A percentile compares a stretch with the other conserved stretches of the same genome.
Evolutionary conservation across 2,888 invertebrate species (phyloP).

Genomic region (Drosophila subsilvestris): DNA sequence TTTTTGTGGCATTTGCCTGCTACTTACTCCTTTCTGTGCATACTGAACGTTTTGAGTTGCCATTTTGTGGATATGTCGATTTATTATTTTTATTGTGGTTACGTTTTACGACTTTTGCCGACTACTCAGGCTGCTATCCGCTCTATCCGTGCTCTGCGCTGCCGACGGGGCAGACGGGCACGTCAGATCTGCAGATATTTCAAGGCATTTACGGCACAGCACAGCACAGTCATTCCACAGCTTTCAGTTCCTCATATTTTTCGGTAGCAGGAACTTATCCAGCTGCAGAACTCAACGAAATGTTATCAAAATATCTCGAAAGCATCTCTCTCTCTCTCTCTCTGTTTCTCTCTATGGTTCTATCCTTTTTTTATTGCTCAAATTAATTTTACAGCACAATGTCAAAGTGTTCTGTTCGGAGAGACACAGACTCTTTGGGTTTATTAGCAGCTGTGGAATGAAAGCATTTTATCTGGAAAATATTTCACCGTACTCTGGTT

Average conservation of each 20-base stretch:
- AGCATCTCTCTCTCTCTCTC: constrained; percentile 20
- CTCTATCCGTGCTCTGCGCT: constrained; percentile 17
- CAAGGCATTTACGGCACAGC: constrained; percentile 55
- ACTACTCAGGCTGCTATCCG: constrained; percentile 11
- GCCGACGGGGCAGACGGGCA: constrained; percentile 31
- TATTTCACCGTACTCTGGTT: constrained; percentile 1
- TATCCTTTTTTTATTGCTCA: constrained; percentile 51
- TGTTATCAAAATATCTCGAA: constrained; percentile 62
- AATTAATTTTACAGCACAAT: constrained; percentile 60
- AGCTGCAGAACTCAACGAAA: constrained; percentile 37
- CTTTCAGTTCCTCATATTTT: constrained; percentile 37
- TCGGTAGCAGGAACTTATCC: constrained; percentile 35
- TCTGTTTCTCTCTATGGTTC: background rate
- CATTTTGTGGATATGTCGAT: constrained; percentile 79
- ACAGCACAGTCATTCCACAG: constrained; percentile 8
- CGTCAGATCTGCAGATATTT: constrained; percentile 59
- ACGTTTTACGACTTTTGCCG: constrained; percentile 73
- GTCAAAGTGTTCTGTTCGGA: constrained; percentile 32
- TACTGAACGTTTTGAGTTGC: constrained; percentile 60
- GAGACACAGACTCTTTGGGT: constrained; percentile 12
- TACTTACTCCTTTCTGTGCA: constrained; percentile 53
- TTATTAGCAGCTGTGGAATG: constrained; percentile 32
- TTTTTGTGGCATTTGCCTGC: constrained; percentile 28
- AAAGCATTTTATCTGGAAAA: constrained; percentile 22
- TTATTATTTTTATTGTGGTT: constrained; percentile 79